phyloP scores from a whole-genome alignment of 2,888 invertebrate genomes.

The Oxytorus armatus region DNA sequence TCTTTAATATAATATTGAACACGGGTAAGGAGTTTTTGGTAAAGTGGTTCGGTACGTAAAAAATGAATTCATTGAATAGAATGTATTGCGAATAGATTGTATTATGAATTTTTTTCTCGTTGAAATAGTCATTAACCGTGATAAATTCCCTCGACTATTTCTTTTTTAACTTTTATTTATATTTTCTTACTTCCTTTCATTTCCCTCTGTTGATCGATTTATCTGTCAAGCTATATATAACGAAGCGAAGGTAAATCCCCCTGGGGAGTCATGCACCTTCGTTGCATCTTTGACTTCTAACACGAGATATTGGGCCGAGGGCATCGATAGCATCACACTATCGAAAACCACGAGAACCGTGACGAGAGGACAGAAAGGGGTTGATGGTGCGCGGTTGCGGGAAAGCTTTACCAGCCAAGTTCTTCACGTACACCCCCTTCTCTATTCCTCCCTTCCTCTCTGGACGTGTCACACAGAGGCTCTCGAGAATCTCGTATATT shows the following conservation, averaged over 20 bases:
- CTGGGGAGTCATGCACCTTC: slow-evolving; percentile 44
- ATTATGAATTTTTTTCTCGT: not conserved
- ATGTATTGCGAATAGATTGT: slow-evolving; percentile 4
- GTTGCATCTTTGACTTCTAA: slow-evolving; percentile 33
- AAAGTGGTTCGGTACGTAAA: too few species aligned
- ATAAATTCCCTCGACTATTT: not conserved
- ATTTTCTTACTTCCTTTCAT: slow-evolving; percentile 7
- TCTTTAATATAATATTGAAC: too few species aligned
- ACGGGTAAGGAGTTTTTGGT: too few species aligned
- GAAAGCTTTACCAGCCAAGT: slow-evolving; percentile 50
- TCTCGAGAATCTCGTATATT: slow-evolving; percentile 13
- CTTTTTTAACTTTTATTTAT: not conserved
- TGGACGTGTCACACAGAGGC: slow-evolving; percentile 8
- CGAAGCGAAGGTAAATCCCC: slow-evolving; percentile 17
- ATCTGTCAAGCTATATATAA: slow-evolving; percentile 14
- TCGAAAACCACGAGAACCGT: slow-evolving; percentile 61
- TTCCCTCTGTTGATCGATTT: slow-evolving; percentile 19
- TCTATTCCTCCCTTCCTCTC: slow-evolving; percentile 8
- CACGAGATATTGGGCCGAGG: slow-evolving; percentile 22
- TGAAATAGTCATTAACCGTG: not conserved
- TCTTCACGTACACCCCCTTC: slow-evolving; percentile 26
- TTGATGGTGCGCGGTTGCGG: slow-evolving; percentile 58
- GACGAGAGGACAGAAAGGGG: slow-evolving; percentile 50
- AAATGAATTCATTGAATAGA: too few species aligned
- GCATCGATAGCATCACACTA: slow-evolving; percentile 52